Conservation (phyloP, 2,113 vertebrate species). For the Oncorhynchus clarkii region DNA sequence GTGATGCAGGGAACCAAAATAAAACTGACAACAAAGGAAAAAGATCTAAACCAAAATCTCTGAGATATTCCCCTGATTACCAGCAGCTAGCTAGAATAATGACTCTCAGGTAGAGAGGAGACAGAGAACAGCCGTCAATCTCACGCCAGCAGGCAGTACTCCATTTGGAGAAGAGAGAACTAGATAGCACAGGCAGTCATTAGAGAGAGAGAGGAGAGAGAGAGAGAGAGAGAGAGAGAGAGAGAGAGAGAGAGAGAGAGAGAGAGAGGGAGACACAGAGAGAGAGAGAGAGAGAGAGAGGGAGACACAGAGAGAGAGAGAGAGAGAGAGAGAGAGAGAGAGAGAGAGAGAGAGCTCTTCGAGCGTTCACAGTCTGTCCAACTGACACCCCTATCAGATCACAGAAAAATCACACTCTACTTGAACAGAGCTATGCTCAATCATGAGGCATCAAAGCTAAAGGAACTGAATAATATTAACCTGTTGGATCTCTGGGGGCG, state of each 20-base stretch:
- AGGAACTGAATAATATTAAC: too few relatives aligned
- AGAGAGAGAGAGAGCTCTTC: too few relatives aligned
- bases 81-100: conserved; percentile 5
- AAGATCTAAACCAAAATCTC: conserved; percentile 14
- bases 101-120: too few relatives aligned
- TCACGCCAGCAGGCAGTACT: background rate
- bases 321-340: background rate
- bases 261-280: background rate
- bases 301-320: background rate
- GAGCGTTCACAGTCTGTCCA: too few relatives aligned
- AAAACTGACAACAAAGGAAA: conserved; percentile 10
- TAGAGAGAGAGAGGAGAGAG: background rate
- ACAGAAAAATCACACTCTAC: too few relatives aligned
- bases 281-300: background rate
- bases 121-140: background rate
- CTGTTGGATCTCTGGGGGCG: too few relatives aligned
- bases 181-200: background rate
- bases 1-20: background rate
- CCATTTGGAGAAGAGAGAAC: background rate
- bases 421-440: too few relatives aligned
- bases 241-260: too few relatives aligned
- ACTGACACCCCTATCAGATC: too few relatives aligned
- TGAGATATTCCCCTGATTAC: conserved; percentile 16
- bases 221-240: background rate
- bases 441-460: too few relatives aligned